phyloP scores from a whole-genome alignment of 1,140 invertebrate genomes.

The Antheraea mylitta region DNA sequence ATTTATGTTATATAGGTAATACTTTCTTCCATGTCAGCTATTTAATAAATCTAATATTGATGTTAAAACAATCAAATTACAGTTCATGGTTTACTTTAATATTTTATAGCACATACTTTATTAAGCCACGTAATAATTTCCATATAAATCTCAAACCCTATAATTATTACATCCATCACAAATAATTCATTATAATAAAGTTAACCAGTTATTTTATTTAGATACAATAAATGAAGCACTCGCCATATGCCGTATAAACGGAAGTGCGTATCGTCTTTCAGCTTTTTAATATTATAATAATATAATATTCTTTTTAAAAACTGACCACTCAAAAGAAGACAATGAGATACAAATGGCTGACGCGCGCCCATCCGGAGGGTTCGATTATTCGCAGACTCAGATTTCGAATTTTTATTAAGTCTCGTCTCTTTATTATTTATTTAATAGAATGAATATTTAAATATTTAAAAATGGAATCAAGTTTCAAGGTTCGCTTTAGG shows the following conservation, averaged over 20 bases:
- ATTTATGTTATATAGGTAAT: too few species aligned
- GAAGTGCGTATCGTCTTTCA: conserved; percentile 73
- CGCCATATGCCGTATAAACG: conserved; percentile 63
- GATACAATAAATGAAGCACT: conserved; percentile 56
- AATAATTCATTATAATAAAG: conserved; percentile 11
- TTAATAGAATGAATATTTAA: background rate
- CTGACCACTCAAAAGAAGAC: conserved; percentile 69
- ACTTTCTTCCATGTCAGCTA: too few species aligned
- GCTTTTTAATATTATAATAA: conserved; percentile 74
- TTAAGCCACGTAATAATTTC: background rate
- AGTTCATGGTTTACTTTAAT: too few species aligned
- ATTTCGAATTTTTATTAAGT: conserved; percentile 25
- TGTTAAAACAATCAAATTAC: too few species aligned
- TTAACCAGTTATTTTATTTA: conserved; percentile 44
- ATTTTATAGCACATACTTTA: too few species aligned
- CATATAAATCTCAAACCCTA: background rate
- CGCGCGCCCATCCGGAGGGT: conserved; percentile 57
- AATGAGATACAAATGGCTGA: conserved; percentile 52
- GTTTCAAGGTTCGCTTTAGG: background rate
- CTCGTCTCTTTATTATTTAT: background rate
- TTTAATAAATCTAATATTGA: too few species aligned
- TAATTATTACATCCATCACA: background rate
- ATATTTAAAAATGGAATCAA: background rate
- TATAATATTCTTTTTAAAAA: conserved; percentile 63
- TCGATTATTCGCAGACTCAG: conserved; percentile 27